Percentiles rank a stretch among this genome's conserved stretches.
Conservation (phyloP, 2,113 vertebrate species). For the Phaetusa simplex region DNA sequence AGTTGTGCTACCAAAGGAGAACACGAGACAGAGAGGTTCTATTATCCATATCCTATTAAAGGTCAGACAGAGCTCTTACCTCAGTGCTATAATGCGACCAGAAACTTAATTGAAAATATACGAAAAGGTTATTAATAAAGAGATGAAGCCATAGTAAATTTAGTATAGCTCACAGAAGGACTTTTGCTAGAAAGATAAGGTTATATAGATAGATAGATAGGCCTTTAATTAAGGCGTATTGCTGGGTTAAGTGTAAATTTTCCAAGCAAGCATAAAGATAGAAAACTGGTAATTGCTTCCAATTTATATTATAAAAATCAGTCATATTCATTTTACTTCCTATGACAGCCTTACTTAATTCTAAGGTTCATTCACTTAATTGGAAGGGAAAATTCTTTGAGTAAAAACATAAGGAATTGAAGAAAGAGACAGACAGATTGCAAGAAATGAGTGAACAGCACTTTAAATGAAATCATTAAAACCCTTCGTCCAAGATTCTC, state of each 20-base stretch:
- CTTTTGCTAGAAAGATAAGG: conserved; percentile 46
- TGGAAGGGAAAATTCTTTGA: conserved; percentile 26
- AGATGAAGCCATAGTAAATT: conserved; percentile 4
- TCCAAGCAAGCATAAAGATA: conserved; percentile 35
- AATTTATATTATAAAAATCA: conserved; percentile 63
- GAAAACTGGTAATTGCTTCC: conserved; percentile 65
- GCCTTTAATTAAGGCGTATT: conserved; percentile 64
- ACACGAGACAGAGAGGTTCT: conserved; percentile 34
- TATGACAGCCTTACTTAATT: conserved; percentile 51
- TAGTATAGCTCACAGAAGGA: conserved; percentile 17
- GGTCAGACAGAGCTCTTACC: conserved; percentile 51
- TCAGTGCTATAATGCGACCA: conserved; percentile 51
- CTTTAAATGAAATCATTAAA: conserved; percentile 57
- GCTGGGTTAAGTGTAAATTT: conserved; percentile 62
- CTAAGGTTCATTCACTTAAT: conserved; percentile 60
- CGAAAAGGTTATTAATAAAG: conserved; percentile 28
- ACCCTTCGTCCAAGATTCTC: neutral
- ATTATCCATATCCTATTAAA: conserved; percentile 45
- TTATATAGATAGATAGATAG: conserved; percentile 28
- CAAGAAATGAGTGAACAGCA: conserved; percentile 19
- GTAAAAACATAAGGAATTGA: conserved; percentile 15
- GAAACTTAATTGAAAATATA: conserved; percentile 67
- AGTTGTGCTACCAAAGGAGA: conserved; percentile 41
- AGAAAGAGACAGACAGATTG: conserved; percentile 4
- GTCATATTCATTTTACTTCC: conserved; percentile 53